Percentiles rank a stretch among this genome's conserved stretches.
These are phyloP conservation scores for Loriculus beryllinus DNA, from an alignment of 2,797 vertebrate species.

Conservation along the genomic window DNA sequence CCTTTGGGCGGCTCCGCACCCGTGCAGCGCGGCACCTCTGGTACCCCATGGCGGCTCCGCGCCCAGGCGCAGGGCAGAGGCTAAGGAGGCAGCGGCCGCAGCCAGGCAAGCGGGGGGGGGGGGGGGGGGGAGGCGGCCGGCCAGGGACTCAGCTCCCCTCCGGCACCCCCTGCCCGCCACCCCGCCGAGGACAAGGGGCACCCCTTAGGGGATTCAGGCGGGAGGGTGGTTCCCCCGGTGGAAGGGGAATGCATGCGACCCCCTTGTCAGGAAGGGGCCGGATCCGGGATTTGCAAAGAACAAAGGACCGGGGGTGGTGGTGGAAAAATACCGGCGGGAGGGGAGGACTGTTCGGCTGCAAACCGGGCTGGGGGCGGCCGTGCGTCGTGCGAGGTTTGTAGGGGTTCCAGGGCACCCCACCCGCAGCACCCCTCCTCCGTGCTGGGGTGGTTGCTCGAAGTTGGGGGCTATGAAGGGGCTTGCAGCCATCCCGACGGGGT, in stretches of 20 bases:
- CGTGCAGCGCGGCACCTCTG: background rate
- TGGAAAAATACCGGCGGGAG: constrained; percentile 27
- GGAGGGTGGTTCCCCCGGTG: background rate
- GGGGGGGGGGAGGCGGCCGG: background rate
- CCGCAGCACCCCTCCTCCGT: too few relatives aligned
- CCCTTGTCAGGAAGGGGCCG: background rate
- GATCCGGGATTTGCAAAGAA: background rate
- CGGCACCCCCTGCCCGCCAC: background rate
- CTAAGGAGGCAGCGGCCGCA: background rate
- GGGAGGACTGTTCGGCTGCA: background rate
- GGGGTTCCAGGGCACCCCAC: background rate
- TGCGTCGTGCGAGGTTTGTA: background rate
- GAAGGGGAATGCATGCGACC: background rate
- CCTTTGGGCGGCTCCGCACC: background rate
- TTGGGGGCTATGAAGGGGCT: background rate
- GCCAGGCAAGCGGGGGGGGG: background rate
- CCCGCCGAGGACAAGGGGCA: background rate
- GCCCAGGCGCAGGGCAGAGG: background rate
- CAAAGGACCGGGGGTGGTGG: background rate
- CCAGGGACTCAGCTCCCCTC: background rate
- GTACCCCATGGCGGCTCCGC: background rate
- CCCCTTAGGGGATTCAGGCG: background rate
- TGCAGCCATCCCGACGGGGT: background rate
- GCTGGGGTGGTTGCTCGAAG: background rate
- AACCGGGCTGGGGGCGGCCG: background rate